Percentiles rank a stretch among this genome's conserved stretches.
Evolutionary conservation across 2,797 vertebrate species (phyloP).

Genomic region (Lemur catta): DNA sequence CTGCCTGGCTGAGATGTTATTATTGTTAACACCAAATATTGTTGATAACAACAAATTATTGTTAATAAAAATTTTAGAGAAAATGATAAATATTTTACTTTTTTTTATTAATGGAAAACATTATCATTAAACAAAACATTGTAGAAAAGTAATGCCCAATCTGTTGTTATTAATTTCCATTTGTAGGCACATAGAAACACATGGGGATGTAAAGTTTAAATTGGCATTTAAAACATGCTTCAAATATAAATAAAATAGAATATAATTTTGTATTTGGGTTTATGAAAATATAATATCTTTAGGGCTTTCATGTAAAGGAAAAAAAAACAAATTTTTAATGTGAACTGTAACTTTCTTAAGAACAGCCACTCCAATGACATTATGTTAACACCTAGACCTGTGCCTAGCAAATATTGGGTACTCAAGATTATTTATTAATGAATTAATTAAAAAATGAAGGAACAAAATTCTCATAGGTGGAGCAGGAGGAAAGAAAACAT

Average conservation of each 20-base stretch:
- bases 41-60: not conserved
- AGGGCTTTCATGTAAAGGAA: not conserved
- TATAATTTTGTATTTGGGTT: not conserved
- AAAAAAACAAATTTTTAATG: not conserved
- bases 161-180: not conserved
- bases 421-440: not conserved
- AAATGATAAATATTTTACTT: not conserved
- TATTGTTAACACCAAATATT: not conserved
- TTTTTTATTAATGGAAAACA: not conserved
- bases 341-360: not conserved
- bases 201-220: not conserved
- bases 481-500: not conserved
- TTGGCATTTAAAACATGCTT: not conserved
- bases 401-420: not conserved
- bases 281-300: not conserved
- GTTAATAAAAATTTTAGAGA: not conserved
- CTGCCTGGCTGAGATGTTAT: not conserved
- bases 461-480: not conserved
- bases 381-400: not conserved
- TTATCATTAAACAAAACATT: not conserved
- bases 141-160: not conserved
- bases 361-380: not conserved
- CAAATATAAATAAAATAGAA: not conserved
- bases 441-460: not conserved
- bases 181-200: not conserved